Evolutionary conservation across 2,113 vertebrate genomes (phyloP), one percentile per base, ranked within the genome.

Genomic region (Equus przewalskii): DNA sequence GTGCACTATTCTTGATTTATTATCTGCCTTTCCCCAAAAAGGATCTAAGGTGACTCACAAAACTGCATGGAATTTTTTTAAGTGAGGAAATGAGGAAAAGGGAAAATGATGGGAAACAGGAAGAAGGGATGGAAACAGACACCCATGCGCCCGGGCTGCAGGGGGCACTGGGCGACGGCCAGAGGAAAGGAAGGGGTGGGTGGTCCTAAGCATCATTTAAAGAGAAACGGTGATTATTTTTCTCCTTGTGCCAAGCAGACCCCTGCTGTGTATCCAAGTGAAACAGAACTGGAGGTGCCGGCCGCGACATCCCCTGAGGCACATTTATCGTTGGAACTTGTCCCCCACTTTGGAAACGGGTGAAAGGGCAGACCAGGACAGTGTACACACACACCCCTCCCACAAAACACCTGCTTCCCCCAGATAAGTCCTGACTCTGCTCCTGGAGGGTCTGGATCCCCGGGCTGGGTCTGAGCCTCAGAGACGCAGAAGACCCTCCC

Each of bases 361-460:
- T 30, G n/a, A 8, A 13, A 67, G 30, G 54, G 4, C 16, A 15
- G 65, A 8, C 10, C 58, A 16, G 1, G 1, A 19, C 15, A 6
- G 5, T 19, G 0, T 14, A 26, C 54, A 41, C 21, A 54, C 51
- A 54, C 13, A 14, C 51, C 12, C 51, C 7, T 1, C n/a, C 60
- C n/a, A 4, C 4, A 2, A 21, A 18, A n/a, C 64, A 7, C 18
- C n/a, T 36, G 2, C 26, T 4, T 26, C 28, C 11, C 58, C 0
- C 0, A 2, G 5, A 28, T 1, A 13, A 15, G 62, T 11, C 33
- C 13, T 14, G 15, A 54, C 15, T 54, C 51, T 2, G 78, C 78
- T 14, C 54, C 22, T 15, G 33, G 6, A 1, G 78, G 78, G 54
- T 9, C 44, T 4, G 56, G n/a, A 33, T 36, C 33, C 5, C 26